phyloP scores from a whole-genome alignment of 2,888 invertebrate species.

The Electrophaes corylata region DNA sequence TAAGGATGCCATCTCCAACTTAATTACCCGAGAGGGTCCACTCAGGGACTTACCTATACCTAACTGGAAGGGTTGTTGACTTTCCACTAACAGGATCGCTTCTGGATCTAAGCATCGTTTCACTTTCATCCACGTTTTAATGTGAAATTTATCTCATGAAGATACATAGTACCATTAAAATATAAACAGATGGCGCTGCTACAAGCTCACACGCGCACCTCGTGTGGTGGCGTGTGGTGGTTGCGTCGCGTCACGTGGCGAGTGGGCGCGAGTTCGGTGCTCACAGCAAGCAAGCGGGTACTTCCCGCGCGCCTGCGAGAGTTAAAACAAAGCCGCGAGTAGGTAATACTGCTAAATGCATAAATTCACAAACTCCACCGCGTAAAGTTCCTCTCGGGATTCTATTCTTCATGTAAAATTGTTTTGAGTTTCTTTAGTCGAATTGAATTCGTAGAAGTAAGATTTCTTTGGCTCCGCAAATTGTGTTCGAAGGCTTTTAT shows the following conservation, averaged over 20 bases:
- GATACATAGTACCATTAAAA: no score
- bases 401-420: constrained; percentile 36
- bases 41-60: neutral
- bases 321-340: constrained; percentile 1
- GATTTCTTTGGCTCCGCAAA: constrained; percentile 31
- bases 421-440: constrained; percentile 30
- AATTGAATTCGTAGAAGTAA: constrained; percentile 35
- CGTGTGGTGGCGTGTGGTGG: no score
- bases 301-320: neutral
- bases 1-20: constrained; percentile 6
- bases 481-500: constrained; percentile 37
- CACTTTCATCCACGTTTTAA: no score
- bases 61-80: neutral
- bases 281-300: neutral
- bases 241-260: no score
- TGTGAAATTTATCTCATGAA: no score
- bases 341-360: constrained; percentile 36
- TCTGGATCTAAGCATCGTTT: neutral
- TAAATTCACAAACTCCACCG: constrained; percentile 31
- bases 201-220: no score
- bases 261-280: no score
- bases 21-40: constrained; percentile 12
- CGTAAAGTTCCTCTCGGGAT: constrained; percentile 24
- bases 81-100: neutral
- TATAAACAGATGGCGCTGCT: no score